phyloP scores from a whole-genome alignment of 2,797 vertebrate genomes.

The Hypotaenidia okinawae region DNA sequence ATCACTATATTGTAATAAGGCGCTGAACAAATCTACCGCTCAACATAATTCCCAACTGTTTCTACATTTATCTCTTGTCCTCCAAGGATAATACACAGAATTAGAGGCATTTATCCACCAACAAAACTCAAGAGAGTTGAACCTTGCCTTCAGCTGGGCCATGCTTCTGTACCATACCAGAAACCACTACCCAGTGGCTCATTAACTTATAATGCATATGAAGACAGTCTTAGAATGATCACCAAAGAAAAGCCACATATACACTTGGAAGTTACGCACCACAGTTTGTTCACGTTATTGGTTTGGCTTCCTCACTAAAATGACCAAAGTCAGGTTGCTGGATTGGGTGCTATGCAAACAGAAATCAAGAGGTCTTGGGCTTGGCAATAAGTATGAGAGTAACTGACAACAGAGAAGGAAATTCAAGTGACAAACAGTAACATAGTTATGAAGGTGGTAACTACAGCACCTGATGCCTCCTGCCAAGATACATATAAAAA shows the following conservation, averaged over 20 bases:
- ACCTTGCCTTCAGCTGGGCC: background rate
- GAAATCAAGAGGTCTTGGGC: background rate
- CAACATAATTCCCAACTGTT: background rate
- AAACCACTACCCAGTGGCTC: background rate
- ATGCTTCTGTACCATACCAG: background rate
- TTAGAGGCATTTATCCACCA: background rate
- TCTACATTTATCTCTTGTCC: too few relatives aligned
- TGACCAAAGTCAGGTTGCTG: background rate
- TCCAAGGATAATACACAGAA: background rate
- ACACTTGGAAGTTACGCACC: conserved; percentile 47
- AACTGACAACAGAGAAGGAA: background rate
- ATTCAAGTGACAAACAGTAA: background rate
- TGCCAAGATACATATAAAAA: background rate
- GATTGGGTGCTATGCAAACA: background rate
- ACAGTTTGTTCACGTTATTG: background rate
- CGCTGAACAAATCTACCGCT: background rate
- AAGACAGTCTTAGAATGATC: conserved; percentile 3
- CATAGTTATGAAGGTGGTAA: background rate
- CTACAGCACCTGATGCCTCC: background rate
- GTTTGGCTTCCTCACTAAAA: background rate
- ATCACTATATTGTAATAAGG: background rate
- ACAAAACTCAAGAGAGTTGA: background rate
- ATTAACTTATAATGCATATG: background rate
- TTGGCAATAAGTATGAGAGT: background rate
- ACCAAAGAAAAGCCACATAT: conserved; percentile 28